Evolutionary conservation across 2,797 vertebrate species (phyloP).

Genomic region (Clarias fuscus): DNA sequence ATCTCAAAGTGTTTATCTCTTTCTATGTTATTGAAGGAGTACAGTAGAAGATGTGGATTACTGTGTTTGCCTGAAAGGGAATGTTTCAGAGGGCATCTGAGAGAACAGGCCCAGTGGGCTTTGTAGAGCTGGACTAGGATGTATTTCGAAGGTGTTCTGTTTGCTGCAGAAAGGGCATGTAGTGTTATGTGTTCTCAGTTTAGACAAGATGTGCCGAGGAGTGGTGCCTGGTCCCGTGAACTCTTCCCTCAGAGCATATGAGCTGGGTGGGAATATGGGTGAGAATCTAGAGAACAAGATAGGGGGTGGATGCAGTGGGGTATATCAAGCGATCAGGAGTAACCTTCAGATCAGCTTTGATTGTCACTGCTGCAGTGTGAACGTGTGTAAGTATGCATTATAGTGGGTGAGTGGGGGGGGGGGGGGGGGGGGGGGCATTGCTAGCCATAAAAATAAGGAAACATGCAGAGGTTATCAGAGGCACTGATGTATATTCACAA

Average conservation of each 20-base stretch:
- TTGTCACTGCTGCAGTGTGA: slow-evolving; percentile 38
- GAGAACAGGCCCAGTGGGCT: slow-evolving; percentile 1
- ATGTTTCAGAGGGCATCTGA: slow-evolving; percentile 6
- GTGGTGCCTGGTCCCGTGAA: background rate
- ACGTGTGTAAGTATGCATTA: background rate
- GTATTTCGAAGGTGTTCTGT: background rate
- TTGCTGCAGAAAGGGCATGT: slow-evolving; percentile 9
- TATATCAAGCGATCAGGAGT: slow-evolving; percentile 34
- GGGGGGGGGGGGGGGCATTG: slow-evolving; percentile 1
- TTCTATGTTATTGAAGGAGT: no score
- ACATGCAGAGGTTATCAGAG: background rate
- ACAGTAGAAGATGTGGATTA: background rate
- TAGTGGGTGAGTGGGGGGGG: background rate
- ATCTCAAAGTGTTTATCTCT: background rate
- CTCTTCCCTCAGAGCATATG: background rate
- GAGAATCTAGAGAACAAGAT: slow-evolving; percentile 32
- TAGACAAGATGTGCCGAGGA: slow-evolving; percentile 1
- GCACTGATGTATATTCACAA: background rate
- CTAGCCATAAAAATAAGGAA: background rate
- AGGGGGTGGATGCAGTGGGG: slow-evolving; percentile 6
- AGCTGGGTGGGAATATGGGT: no score
- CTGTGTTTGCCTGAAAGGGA: background rate
- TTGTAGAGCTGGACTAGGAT: background rate
- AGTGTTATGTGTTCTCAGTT: background rate
- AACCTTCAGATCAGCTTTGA: slow-evolving; percentile 51